Percentiles rank a stretch among this genome's conserved stretches.
These are phyloP conservation scores for Scartelaos histophorus DNA, from an alignment of 2,113 vertebrate species.

Conservation along the genomic window DNA sequence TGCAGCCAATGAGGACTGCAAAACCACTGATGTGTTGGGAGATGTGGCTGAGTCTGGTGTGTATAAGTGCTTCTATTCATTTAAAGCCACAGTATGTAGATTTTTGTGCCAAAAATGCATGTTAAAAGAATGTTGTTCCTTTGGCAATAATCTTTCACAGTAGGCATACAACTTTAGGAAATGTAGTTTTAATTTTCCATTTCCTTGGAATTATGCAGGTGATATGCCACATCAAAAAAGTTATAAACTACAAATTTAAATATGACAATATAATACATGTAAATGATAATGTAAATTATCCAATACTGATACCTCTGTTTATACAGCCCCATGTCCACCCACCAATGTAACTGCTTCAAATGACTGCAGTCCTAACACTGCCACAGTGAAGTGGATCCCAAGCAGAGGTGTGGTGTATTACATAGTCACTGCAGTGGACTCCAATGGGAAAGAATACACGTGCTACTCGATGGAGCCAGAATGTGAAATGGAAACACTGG, in stretches of 20 bases:
- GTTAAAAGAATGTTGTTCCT: too few species aligned
- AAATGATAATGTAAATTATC: background rate
- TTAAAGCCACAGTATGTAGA: background rate
- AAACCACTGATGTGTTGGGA: slow-evolving; percentile 59
- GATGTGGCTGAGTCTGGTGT: slow-evolving; percentile 69
- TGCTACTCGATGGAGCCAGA: slow-evolving; percentile 48
- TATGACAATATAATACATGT: background rate
- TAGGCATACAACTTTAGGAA: too few species aligned
- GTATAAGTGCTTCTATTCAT: slow-evolving; percentile 6
- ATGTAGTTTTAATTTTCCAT: too few species aligned
- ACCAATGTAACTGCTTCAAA: slow-evolving; percentile 34
- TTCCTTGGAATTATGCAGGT: too few species aligned
- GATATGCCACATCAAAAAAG: too few species aligned
- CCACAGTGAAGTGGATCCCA: slow-evolving; percentile 59
- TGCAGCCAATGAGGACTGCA: slow-evolving; percentile 69
- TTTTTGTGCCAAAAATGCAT: too few species aligned
- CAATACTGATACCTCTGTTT: slow-evolving; percentile 3
- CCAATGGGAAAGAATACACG: slow-evolving; percentile 39
- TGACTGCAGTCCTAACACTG: slow-evolving; percentile 63
- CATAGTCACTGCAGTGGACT: slow-evolving; percentile 42
- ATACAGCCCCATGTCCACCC: slow-evolving; percentile 76
- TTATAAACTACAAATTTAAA: background rate
- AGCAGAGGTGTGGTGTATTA: slow-evolving; percentile 64
- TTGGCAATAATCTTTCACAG: too few species aligned
- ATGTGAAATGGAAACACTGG: slow-evolving; percentile 65